Evolutionary conservation across 2,797 vertebrate genomes (phyloP).

Genomic region (Carcharodon carcharias): DNA sequence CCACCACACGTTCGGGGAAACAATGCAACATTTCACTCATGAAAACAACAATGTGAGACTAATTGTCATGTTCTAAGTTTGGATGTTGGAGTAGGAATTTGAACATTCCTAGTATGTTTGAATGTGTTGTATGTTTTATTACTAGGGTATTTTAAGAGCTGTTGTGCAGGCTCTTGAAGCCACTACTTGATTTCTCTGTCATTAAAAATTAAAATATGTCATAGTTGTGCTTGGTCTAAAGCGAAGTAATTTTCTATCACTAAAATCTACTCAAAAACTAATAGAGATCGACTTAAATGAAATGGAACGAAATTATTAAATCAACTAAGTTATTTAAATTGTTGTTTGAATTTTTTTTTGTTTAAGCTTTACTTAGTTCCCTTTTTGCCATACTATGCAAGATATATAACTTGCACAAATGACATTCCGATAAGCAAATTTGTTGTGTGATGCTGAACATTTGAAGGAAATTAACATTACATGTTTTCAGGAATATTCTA

Average conservation of each 20-base stretch:
- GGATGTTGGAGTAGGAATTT: background rate
- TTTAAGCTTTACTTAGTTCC: background rate
- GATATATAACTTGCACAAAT: background rate
- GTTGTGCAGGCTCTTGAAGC: background rate
- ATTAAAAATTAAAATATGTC: background rate
- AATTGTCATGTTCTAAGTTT: background rate
- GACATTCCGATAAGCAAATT: background rate
- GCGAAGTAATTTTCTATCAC: background rate
- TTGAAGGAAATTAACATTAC: background rate
- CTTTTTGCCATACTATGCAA: conserved; percentile 33
- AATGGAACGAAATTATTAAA: background rate
- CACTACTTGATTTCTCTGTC: background rate
- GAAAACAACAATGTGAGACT: too few species aligned
- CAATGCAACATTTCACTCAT: background rate
- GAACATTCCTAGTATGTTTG: background rate
- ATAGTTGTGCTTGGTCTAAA: background rate
- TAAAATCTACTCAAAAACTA: background rate
- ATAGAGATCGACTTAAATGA: background rate
- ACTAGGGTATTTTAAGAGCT: background rate
- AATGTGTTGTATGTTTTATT: background rate
- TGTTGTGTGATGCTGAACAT: background rate
- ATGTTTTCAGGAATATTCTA: background rate
- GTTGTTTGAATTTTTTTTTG: background rate
- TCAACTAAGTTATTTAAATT: background rate
- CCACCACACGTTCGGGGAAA: background rate